Evolutionary conservation across 2,888 invertebrate species (phyloP), one percentile per base, ranked within the genome.

Genomic region (Beris chalybata): DNA sequence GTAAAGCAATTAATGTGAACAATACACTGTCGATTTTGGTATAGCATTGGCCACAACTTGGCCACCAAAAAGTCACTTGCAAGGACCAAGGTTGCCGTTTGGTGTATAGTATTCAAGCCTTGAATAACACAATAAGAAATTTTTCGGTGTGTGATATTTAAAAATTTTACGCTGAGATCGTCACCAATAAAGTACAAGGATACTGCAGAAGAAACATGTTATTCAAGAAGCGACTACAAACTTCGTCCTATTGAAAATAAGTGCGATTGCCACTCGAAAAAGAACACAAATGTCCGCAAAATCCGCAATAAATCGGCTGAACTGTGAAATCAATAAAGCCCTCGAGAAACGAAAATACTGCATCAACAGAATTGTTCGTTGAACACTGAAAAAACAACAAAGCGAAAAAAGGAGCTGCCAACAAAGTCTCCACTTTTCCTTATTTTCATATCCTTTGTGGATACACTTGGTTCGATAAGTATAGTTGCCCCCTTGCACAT

Each of bases 361-460:
- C 54, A 64, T 64, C 64, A 64, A 64, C 64, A 64, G 47, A 55
- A 64, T 61, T 61, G 31, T 50, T 32, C 50, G 32, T 48, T 13
- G 32, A 32, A 48, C 48, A 32, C n/a, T 22, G 38, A 45, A 43
- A 38, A 65, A 47, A 31, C 6, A 44, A 13, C 54, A 57, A 58
- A 15, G 58, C 53, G 30, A 48, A 58, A 57, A 45, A 31, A 55
- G 43, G 15, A 43, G 57, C 50, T 56, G 47, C 47, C 63, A 54
- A 57, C 64, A 58, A 67, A 29, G 45, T 54, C 47, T 65, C 61
- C 54, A 56, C 53, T 64, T 57, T 54, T 65, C 45, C 31, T 54
- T 55, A 50, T 65, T 67, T 67, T 45, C 50, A 59, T 55, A 56
- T 50, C 52, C 65, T 64, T 65, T 68, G 68, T 68, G 68, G 65